These are phyloP conservation scores for Ciconia nigra DNA, from an alignment of 2,797 vertebrate genomes.

Conservation along the genomic window DNA sequence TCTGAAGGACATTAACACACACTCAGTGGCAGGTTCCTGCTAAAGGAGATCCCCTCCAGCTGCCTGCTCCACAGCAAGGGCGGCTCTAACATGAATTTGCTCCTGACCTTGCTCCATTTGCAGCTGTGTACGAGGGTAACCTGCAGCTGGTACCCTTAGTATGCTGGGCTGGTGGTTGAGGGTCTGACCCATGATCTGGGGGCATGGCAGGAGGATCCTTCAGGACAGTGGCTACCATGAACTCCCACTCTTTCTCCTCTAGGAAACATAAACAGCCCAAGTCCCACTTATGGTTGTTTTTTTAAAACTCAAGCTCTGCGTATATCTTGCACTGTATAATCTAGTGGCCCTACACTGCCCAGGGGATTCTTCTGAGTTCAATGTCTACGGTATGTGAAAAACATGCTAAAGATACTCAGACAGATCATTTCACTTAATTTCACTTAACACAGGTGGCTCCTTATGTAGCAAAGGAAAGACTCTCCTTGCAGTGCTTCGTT, in stretches of 20 bases:
- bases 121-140: not conserved
- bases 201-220: not conserved
- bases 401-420: not conserved
- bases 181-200: not conserved
- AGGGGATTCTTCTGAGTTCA: not conserved
- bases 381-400: not conserved
- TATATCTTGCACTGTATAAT: not conserved
- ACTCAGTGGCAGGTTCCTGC: not conserved
- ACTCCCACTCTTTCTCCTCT: not conserved
- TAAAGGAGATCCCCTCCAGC: not conserved
- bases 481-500: not conserved
- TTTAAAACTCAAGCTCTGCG: not conserved
- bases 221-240: not conserved
- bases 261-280: not conserved
- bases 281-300: not conserved
- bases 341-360: not conserved
- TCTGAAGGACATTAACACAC: not conserved
- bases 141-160: not conserved
- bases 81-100: not conserved
- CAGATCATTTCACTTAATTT: not conserved
- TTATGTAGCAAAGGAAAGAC: not conserved
- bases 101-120: not conserved
- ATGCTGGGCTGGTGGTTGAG: not conserved
- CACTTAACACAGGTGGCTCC: not conserved
- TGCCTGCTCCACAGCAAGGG: not conserved